Evolutionary conservation across 2,888 invertebrate species (phyloP).

Genomic region (Acrocera orbiculus): DNA sequence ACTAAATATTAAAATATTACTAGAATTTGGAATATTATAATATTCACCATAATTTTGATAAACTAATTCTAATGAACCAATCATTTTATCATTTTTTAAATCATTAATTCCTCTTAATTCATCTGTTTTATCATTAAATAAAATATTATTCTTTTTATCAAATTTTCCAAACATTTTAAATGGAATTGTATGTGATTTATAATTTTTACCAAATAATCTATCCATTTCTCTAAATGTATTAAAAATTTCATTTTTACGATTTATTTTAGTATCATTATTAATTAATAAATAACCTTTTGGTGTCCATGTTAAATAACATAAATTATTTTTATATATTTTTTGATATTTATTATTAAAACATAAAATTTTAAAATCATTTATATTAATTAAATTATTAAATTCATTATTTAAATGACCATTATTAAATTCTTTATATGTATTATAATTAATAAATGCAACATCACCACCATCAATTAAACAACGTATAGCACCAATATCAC

Average conservation of each 20-base stretch:
- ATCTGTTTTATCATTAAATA: slow-evolving; percentile 37
- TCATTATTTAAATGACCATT: slow-evolving; percentile 34
- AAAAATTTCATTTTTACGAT: slow-evolving; percentile 48
- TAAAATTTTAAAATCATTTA: slow-evolving; percentile 35
- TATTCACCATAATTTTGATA: slow-evolving; percentile 22
- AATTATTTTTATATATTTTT: slow-evolving; percentile 15
- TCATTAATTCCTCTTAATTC: slow-evolving; percentile 21
- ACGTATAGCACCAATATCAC: slow-evolving; percentile 45
- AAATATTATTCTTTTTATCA: slow-evolving; percentile 42
- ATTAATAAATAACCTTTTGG: slow-evolving; percentile 49
- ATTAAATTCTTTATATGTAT: slow-evolving; percentile 40
- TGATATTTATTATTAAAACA: slow-evolving; percentile 35
- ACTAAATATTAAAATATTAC: too few species aligned
- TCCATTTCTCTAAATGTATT: slow-evolving; percentile 53
- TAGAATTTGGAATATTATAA: too few species aligned
- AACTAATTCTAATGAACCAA: slow-evolving; percentile 24
- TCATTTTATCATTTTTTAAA: slow-evolving; percentile 20
- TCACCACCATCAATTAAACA: slow-evolving; percentile 54
- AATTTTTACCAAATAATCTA: slow-evolving; percentile 47
- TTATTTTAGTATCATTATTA: slow-evolving; percentile 33
- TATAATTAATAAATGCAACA: slow-evolving; percentile 58
- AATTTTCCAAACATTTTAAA: slow-evolving; percentile 54
- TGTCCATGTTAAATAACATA: slow-evolving; percentile 49
- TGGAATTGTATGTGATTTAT: slow-evolving; percentile 37
- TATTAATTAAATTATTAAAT: slow-evolving; percentile 20